phyloP scores from a whole-genome alignment of 2,888 invertebrate species.

The Zelleria hepariella region DNA sequence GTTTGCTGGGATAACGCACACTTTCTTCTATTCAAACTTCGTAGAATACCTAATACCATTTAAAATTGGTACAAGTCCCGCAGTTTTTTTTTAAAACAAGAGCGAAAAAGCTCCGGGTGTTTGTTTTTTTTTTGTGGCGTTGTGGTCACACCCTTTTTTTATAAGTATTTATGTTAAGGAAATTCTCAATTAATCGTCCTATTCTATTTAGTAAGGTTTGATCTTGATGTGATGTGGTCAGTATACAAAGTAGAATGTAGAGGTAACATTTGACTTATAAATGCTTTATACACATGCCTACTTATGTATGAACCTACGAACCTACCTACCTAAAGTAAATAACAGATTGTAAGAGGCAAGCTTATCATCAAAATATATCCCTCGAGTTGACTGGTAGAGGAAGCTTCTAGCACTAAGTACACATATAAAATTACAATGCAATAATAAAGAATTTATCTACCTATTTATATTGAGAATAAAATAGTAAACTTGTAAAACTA shows the following conservation, averaged over 20 bases:
- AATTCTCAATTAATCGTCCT: background rate
- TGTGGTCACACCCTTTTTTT: background rate
- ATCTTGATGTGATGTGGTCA: background rate
- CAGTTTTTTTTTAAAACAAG: too few species aligned
- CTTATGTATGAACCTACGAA: too few species aligned
- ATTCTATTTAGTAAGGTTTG: background rate
- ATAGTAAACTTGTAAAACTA: background rate
- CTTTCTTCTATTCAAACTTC: too few species aligned
- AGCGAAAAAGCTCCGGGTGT: too few species aligned
- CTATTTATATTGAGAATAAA: background rate
- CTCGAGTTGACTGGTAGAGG: background rate
- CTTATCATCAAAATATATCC: background rate
- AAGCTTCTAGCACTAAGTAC: background rate
- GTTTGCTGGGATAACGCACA: too few species aligned
- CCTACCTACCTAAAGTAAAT: background rate
- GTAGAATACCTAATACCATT: too few species aligned
- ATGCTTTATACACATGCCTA: background rate
- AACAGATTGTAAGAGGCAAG: background rate
- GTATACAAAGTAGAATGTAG: background rate
- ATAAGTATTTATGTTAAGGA: too few species aligned
- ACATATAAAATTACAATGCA: background rate
- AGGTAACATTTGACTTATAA: background rate
- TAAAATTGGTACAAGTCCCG: too few species aligned
- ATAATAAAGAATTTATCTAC: background rate
- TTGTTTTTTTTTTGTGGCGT: too few species aligned